phyloP scores from a whole-genome alignment of 2,797 vertebrate genomes.

The Ciconia nigra region DNA sequence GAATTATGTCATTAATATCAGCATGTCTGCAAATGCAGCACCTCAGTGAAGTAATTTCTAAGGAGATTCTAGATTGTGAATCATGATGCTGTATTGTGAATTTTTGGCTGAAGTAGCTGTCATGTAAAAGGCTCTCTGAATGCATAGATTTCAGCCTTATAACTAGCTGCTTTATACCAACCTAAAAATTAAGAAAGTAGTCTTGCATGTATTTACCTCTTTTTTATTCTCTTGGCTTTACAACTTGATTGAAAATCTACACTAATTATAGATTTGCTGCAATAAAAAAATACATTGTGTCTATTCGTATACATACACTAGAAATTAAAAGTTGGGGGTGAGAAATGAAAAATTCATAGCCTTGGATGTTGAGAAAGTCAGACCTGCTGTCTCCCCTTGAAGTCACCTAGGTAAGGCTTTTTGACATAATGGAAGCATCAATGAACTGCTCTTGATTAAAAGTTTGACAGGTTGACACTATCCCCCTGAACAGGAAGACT shows the following conservation, averaged over 20 bases:
- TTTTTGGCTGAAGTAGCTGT: not conserved
- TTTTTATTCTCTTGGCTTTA: not conserved
- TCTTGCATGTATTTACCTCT: not conserved
- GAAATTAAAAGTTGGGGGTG: not conserved
- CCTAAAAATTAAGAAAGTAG: not conserved
- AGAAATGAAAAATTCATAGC: constrained; percentile 49
- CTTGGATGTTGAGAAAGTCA: constrained; percentile 37
- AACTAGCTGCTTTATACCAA: not conserved
- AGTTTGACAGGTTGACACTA: constrained; percentile 70
- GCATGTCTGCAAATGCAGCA: not conserved
- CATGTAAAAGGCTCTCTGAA: not conserved
- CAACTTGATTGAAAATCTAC: not conserved
- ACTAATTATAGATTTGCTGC: not conserved
- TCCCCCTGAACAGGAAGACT: constrained; percentile 39
- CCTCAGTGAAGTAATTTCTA: not conserved
- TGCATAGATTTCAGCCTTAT: not conserved
- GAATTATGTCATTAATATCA: not conserved
- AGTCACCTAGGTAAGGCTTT: constrained; percentile 55
- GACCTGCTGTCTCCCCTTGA: constrained; percentile 54
- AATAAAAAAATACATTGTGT: not conserved
- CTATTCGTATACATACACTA: not conserved
- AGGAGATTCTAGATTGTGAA: not conserved
- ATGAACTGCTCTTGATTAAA: constrained; percentile 59
- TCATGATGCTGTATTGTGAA: not conserved
- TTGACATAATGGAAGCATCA: constrained; percentile 63